Base-by-base conservation (phyloP, 2,113 vertebrate genomes). In the Hoplias malabaricus region DNA sequence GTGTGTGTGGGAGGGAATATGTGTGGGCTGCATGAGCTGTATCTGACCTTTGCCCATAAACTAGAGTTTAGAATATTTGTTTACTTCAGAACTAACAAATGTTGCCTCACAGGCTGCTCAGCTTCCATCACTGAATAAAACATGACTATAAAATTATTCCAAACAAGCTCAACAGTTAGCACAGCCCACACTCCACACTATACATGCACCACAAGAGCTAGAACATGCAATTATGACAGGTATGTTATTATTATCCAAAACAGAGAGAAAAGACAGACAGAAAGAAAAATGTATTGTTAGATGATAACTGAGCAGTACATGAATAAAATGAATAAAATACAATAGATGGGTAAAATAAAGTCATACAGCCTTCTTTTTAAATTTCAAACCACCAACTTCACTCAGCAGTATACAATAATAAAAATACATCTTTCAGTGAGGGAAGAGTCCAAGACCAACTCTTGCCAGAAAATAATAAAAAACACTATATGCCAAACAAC, bases 41-140 rank as follows among this genome's bases (percentile, higher is more conserved):
- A 62, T 80, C 65, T 83, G 84, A 88, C 84, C 88, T 87, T 63
- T 53, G 80, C 77, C 82, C 83, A 57, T 62, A 83, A 68, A 53
- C 79, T 80, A 78, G 36, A 84, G 71, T 69, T 29, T 79, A 43
- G 33, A 66, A 75, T 70, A 65, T 73, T 69, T 31, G 4, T 62
- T 65, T 53, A 72, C 61, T 73, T 80, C 29, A 43, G 25, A n/a
- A 53, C 74, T 50, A 50, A 77, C 76, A 79, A 56, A 75, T 74
- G 75, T 75, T 65, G 43, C 68, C 43, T 72, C 2, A 67, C 9
- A 71, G 38, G 36, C 59, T 65, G 19, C 31, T 38, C 59, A 70
- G 23, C 66, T 16, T 80, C 25, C 33, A 42, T 69, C 56, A 43
- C 33, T 78, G 34, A 48, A 69, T 61, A 65, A 79, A 56, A 69